phyloP scores from a whole-genome alignment of 2,113 vertebrate genomes.

The Scalopus aquaticus region DNA sequence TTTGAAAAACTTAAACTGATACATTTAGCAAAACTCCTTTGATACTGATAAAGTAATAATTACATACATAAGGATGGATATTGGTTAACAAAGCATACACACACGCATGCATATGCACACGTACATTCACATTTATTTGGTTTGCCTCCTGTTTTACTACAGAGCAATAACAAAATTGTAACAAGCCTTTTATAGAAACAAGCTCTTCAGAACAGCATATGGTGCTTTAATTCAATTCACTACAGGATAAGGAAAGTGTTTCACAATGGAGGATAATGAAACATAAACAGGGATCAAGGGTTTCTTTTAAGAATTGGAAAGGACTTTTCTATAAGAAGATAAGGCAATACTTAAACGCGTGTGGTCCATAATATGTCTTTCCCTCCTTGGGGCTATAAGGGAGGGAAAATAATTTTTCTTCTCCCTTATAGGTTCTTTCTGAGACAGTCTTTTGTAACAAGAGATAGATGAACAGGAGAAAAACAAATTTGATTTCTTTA shows the following conservation, averaged over 20 bases:
- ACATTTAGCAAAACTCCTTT: background rate
- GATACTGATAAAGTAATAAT: background rate
- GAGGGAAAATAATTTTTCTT: background rate
- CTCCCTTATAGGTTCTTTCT: background rate
- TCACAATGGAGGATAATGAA: background rate
- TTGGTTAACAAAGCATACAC: background rate
- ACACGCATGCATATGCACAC: background rate
- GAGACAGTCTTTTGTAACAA: background rate
- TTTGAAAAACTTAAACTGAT: background rate
- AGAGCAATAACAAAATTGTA: background rate
- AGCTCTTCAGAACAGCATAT: conserved; percentile 58
- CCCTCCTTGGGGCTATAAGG: rapidly evolving
- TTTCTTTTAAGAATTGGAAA: conserved; percentile 20
- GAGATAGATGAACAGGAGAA: background rate
- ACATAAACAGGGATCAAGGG: conserved; percentile 42
- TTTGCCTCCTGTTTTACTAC: background rate
- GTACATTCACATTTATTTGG: background rate
- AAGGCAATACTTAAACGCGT: conserved; percentile 29
- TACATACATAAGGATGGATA: background rate
- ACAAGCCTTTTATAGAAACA: conserved; percentile 35
- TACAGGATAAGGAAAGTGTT: conserved; percentile 31
- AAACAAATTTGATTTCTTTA: background rate
- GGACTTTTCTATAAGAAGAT: background rate
- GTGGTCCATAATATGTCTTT: background rate
- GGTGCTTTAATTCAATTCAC: conserved; percentile 58